Evolutionary conservation across 2,113 vertebrate species (phyloP), one percentile per base, ranked within the genome.

Genomic region (Bucco capensis): DNA sequence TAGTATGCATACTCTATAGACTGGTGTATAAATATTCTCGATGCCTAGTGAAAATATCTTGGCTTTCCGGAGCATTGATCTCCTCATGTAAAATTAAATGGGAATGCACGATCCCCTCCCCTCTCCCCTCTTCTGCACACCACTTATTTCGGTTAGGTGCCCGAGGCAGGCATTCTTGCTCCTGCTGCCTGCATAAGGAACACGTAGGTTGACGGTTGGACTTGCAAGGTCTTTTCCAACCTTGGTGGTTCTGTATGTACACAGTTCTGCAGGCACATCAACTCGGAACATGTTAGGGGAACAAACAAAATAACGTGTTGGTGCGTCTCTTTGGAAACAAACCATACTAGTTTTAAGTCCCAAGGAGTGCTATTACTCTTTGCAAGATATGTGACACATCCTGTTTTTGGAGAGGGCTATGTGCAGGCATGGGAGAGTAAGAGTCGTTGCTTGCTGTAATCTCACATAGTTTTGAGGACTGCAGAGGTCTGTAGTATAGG

Each of bases 401-500:
- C 77, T 95, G n/a, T 93, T 92, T 96, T 95, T 9, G 8, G 70
- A 86, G 67, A 76, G 86, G 66, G 58, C 46, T 96, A 65, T 42
- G 72, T 82, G 64, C 70, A 31, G 51, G 54, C 83, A 49, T 25
- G 4, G 11, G 42, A 17, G 62, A 83, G 9, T 23, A 24, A 50
- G 73, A 83, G 38, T 74, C 79, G 22, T 46, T 67, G 85, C 85
- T 93, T 64, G 9, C 79, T 86, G 84, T 86, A 73, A 85, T 95
- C 86, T 85, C 71, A 60, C 77, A 47, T 94, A 83, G 90, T 94
- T 94, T 80, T 53, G 84, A 60, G 62, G 88, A 33, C 85, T 71
- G 92, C 82, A 71, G 89, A 95, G 89, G 86, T 91, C 91, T 94
- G 94, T 95, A 89, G 75, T 53, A 35, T 62, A 74, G 85, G 94